Evolutionary conservation across 2,888 invertebrate genomes (phyloP), one percentile per base, ranked within the genome.

Genomic region (Melinaea menophilus): DNA sequence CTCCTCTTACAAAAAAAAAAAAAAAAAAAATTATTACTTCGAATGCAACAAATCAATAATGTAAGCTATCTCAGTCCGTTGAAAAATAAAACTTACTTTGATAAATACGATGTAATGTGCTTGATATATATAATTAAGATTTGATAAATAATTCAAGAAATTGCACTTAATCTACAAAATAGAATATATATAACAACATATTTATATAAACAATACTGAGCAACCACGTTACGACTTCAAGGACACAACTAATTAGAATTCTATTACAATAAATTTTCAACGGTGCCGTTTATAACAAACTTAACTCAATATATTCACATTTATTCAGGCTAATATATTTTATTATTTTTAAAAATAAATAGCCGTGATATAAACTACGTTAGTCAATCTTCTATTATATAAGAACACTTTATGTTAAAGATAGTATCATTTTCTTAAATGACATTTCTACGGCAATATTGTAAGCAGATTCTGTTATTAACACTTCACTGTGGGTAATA

Each of bases 351-450:
- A 56, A 31, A 58, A 62, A 55, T 56, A 58, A 61, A 51, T 47
- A 34, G 37, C 51, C 61, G 35, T 31, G 35, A 58, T 62, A 55
- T 56, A 41, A 13, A 47, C 64, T 62, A 67, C 73, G 69, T 72
- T 72, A 62, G 63, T 69, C 63, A 70, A 65, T 71, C 63, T 58
- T 73, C 74, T 75, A 74, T 70, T 70, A 73, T 75, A 82, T 90
- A 89, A 90, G 89, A 90, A 88, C 90, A 90, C 90, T 90, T 88
- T 78, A 82, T 86, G 77, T 81, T 79, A 86, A 87, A 84, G 76
- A 64, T 65, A 79, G 63, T 71, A 71, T 64, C 71, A 78, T 67
- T 66, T 67, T 66, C 72, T 73, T 79, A 81, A 77, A 64, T 72
- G 72, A 74, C 74, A 76, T 77, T 72, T 69, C 60, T 63, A 69